A percentile compares a stretch with the other conserved stretches of the same genome.
Conservation (phyloP, 1,140 invertebrate species). For the Chlorops oryzae region DNA sequence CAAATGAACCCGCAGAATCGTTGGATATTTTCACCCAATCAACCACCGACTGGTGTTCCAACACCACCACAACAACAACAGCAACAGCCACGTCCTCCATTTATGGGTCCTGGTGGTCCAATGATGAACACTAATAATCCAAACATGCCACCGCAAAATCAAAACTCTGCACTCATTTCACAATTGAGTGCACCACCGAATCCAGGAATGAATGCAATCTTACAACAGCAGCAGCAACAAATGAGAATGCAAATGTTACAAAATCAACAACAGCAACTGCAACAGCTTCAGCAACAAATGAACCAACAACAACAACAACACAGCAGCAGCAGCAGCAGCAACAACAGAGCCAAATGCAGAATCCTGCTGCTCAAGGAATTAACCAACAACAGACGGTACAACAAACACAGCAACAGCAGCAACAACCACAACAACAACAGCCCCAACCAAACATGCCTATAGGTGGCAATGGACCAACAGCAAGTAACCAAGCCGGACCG, state of each 20-base stretch:
- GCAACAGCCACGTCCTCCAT: slow-evolving; percentile 31
- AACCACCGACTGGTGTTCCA: slow-evolving; percentile 14
- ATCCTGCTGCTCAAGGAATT: neutral
- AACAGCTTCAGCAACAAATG: slow-evolving; percentile 22
- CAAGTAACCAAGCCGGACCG: neutral
- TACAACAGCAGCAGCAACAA: slow-evolving; percentile 48
- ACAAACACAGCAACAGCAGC: slow-evolving; percentile 23
- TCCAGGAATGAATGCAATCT: slow-evolving; percentile 42
- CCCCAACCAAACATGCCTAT: neutral
- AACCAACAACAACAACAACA: slow-evolving; percentile 38
- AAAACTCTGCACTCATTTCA: slow-evolving; percentile 58
- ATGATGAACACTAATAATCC: slow-evolving; percentile 14
- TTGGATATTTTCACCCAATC: slow-evolving; percentile 37
- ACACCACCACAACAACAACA: slow-evolving; percentile 13
- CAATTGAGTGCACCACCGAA: slow-evolving; percentile 64
- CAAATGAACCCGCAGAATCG: slow-evolving; percentile 30
- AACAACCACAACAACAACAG: no score
- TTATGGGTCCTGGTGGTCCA: slow-evolving; percentile 26
- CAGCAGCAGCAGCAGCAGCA: slow-evolving; percentile 45
- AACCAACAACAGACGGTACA: slow-evolving; percentile 44
- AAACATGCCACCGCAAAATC: slow-evolving; percentile 35
- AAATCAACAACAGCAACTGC: slow-evolving; percentile 40
- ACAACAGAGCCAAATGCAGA: slow-evolving; percentile 12
- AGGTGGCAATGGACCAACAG: neutral
- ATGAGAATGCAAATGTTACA: slow-evolving; percentile 30